Conservation (phyloP, 2,797 vertebrate genomes). For the Lateolabrax maculatus region DNA sequence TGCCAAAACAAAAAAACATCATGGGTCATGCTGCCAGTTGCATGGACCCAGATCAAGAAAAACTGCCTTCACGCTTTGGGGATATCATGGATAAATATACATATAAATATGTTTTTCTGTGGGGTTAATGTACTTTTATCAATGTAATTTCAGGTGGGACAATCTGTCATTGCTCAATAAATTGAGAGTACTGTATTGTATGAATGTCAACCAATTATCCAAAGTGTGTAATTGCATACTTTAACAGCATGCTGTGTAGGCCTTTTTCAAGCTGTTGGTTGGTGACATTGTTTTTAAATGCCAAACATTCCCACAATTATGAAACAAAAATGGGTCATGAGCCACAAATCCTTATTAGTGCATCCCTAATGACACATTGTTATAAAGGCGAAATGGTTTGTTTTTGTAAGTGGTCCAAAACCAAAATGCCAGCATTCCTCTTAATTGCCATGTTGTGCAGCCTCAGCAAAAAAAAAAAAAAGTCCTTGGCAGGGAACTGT, state of each 20-base stretch:
- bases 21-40: constrained; percentile 52
- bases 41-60: constrained; percentile 1
- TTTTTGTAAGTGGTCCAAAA: constrained; percentile 63
- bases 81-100: constrained; percentile 18
- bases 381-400: constrained; percentile 51
- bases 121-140: background rate
- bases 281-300: constrained; percentile 41
- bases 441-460: constrained; percentile 72
- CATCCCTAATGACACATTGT: constrained; percentile 53
- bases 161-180: background rate
- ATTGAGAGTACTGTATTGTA: constrained; percentile 4
- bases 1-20: constrained; percentile 75
- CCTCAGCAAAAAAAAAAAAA: constrained; percentile 71
- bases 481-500: constrained; percentile 61
- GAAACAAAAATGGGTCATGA: constrained; percentile 52
- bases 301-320: constrained; percentile 44
- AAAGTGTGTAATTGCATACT: constrained; percentile 17
- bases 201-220: constrained; percentile 25
- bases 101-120: background rate
- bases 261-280: constrained; percentile 29
- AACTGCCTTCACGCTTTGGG: constrained; percentile 23
- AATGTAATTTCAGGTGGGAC: background rate
- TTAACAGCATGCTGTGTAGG: constrained; percentile 31
- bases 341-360: constrained; percentile 65
- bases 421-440: constrained; percentile 74